These are phyloP conservation scores for Guaruba guarouba DNA, from an alignment of 2,113 vertebrate species.

Conservation along the genomic window DNA sequence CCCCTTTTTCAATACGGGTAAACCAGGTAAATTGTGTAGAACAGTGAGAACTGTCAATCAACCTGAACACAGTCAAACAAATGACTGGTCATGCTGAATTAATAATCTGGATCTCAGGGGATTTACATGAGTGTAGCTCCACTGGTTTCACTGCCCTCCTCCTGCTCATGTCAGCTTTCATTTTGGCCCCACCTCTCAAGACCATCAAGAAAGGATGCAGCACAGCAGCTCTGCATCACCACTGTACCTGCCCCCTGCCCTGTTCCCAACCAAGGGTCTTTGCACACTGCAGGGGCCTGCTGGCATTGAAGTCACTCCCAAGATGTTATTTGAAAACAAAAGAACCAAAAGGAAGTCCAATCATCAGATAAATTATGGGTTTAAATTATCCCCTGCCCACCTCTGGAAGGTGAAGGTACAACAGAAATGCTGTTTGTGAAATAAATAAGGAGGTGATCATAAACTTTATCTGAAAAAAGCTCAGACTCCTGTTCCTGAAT, in stretches of 20 bases:
- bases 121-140: neutral
- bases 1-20: neutral
- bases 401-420: neutral
- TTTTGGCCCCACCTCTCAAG: neutral
- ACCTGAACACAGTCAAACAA: neutral
- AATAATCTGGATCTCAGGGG: neutral
- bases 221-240: neutral
- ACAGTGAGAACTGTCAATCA: accelerated
- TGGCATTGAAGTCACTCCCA: neutral
- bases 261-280: neutral
- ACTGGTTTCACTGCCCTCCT: neutral
- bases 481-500: neutral
- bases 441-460: neutral
- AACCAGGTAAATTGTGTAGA: neutral
- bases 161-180: neutral
- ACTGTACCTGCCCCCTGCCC: neutral
- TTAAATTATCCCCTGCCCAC: neutral
- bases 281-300: neutral
- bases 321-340: neutral
- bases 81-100: neutral
- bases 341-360: neutral
- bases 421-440: neutral
- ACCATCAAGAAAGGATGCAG: neutral
- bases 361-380: neutral
- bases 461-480: neutral